Evolutionary conservation across 1,140 invertebrate species (phyloP), one percentile per base, ranked within the genome.

Genomic region (Galleria mellonella): DNA sequence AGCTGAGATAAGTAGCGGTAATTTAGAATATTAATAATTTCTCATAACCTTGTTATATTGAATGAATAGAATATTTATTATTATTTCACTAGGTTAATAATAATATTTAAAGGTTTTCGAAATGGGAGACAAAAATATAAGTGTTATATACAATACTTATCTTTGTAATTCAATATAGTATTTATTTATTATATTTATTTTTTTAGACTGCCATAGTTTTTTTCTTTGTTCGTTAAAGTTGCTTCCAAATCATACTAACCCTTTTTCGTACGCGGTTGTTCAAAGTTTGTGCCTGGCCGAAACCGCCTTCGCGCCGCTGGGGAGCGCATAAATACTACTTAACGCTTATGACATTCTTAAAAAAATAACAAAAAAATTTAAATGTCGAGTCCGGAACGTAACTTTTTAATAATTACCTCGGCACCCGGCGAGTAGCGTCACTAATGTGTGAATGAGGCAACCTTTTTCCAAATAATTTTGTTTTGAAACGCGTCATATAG

Each of bases 321-420:
- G 65, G 55, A 75, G 61, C 81, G 63, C 81, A 84, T 84, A 82
- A 84, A 84, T 84, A 84, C 75, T 84, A 71, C 81, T 84, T 84
- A 84, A 72, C 64, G 59, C 51, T 64, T 69, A 59, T 60, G 70
- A 77, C 68, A 73, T 58, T 64, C 64, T 55, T 70, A 81, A 79
- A 73, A 72, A 64, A 63, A 72, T 62, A 51, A 53, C 67, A 55
- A 70, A 65, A 46, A 44, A 51, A 14, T 46, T 59, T 29, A 50
- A 55, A 62, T 59, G 55, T 30, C n/a, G 40, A 44, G 39, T 49
- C 62, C 62, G 64, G 68, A 50, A 77, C 70, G 66, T 71, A 74
- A 74, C 73, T 77, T 82, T 82, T 81, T 77, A 82, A 83, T 82
- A 84, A 82, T 82, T 79, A 78, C 62, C 62, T 44, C 57, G 50